A percentile compares a stretch with the other conserved stretches of the same genome.
Conservation (phyloP, 2,888 invertebrate species). For the Cataglyphis cursor region DNA sequence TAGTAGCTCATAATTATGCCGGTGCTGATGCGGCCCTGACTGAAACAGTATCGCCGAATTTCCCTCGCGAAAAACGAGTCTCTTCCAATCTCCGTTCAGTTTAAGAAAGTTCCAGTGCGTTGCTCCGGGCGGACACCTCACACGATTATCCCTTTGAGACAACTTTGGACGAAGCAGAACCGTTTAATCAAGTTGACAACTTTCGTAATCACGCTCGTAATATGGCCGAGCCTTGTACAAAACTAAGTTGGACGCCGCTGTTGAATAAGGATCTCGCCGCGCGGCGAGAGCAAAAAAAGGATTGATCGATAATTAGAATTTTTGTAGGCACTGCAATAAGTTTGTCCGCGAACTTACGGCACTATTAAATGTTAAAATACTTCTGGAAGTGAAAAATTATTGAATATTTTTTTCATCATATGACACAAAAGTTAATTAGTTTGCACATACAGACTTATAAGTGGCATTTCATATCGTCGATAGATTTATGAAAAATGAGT, state of each 20-base stretch:
- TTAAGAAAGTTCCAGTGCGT: conserved; percentile 71
- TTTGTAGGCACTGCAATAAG: neutral
- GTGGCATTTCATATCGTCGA: neutral
- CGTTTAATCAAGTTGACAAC: conserved; percentile 79
- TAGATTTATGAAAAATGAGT: neutral
- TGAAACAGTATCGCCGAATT: conserved; percentile 56
- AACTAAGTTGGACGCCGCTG: conserved; percentile 64
- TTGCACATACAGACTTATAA: neutral
- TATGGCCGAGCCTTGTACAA: conserved; percentile 64
- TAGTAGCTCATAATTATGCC: conserved; percentile 45
- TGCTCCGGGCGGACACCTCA: conserved; percentile 75
- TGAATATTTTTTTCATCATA: neutral
- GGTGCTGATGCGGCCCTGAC: conserved; percentile 15
- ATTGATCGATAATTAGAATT: conserved; percentile 61
- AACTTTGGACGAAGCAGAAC: conserved; percentile 74
- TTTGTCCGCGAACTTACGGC: neutral
- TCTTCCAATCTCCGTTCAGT: conserved; percentile 66
- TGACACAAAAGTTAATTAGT: neutral
- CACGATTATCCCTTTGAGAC: conserved; percentile 77
- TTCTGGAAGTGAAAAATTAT: neutral
- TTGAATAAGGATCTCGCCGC: conserved; percentile 67
- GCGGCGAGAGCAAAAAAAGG: neutral
- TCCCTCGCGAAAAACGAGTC: conserved; percentile 65
- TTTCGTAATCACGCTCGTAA: conserved; percentile 77
- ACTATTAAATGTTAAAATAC: neutral